Evolutionary conservation across 2,888 invertebrate genomes (phyloP).

Genomic region (Xanthorhoe designata): DNA sequence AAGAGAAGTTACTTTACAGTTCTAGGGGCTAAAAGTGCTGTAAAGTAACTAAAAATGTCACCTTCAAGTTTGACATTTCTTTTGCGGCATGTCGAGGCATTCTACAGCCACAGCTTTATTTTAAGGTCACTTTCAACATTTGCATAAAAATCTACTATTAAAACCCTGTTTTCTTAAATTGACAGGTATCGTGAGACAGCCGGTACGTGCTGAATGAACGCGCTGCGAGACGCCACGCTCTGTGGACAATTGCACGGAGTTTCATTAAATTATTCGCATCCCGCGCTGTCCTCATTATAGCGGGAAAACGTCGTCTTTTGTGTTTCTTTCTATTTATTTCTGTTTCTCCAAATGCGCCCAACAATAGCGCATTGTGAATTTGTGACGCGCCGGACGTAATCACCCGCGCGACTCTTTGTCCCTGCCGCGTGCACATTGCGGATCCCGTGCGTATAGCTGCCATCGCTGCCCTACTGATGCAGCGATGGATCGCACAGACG

Average conservation of each 20-base stretch:
- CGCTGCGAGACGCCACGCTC: not conserved
- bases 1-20: too few relatives aligned
- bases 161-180: too few relatives aligned
- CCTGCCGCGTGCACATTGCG: constrained; percentile 5
- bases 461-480: not conserved
- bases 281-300: constrained; percentile 30
- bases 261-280: constrained; percentile 13
- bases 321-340: constrained; percentile 35
- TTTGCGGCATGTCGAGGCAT: too few relatives aligned
- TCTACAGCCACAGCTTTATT: too few relatives aligned
- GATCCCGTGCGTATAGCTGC: not conserved
- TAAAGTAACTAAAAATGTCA: too few relatives aligned
- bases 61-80: too few relatives aligned
- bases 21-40: too few relatives aligned
- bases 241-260: constrained; percentile 1
- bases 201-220: not conserved
- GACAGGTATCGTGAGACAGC: not conserved
- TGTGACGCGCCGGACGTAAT: constrained; percentile 37
- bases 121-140: too few relatives aligned
- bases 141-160: too few relatives aligned
- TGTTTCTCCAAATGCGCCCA: constrained; percentile 29
- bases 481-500: not conserved
- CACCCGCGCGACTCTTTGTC: constrained; percentile 13
- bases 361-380: constrained; percentile 36
- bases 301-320: constrained; percentile 32